Evolutionary conservation across 2,113 vertebrate species (phyloP).

Genomic region (Sapajus apella): DNA sequence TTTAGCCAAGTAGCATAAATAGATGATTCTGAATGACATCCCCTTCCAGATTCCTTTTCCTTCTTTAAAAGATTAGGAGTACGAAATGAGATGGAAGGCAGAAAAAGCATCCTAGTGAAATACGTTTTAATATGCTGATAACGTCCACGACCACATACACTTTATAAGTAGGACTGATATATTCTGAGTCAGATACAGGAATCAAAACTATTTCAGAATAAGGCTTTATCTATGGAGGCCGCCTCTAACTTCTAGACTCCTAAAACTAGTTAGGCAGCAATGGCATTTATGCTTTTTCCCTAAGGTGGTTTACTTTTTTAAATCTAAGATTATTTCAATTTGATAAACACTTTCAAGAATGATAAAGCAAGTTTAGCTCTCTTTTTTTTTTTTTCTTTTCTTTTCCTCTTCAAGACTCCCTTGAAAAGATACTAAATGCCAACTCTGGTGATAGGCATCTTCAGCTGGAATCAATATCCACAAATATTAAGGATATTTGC

Average conservation of each 20-base stretch:
- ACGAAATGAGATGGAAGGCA: not conserved
- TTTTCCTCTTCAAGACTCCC: not conserved
- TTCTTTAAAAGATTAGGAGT: not conserved
- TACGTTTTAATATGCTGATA: not conserved
- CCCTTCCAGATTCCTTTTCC: not conserved
- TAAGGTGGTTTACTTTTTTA: not conserved
- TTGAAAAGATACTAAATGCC: constrained; percentile 27
- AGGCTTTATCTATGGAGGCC: not conserved
- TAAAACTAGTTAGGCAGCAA: not conserved
- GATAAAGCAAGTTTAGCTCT: not conserved
- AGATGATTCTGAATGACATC: not conserved
- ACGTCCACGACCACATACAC: not conserved
- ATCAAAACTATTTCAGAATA: not conserved
- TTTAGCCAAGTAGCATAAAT: not conserved
- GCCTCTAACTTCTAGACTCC: not conserved
- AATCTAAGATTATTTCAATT: not conserved
- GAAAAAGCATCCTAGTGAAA: not conserved
- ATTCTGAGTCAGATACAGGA: not conserved
- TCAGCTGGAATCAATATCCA: not conserved
- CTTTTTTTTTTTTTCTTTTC: not conserved
- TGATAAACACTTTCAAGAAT: constrained; percentile 32
- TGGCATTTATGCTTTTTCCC: not conserved
- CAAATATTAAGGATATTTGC: not conserved
- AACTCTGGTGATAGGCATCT: not conserved
- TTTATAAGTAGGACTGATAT: not conserved